Conservation (phyloP, 2,888 invertebrate genomes). For the Eurytoma californica region DNA sequence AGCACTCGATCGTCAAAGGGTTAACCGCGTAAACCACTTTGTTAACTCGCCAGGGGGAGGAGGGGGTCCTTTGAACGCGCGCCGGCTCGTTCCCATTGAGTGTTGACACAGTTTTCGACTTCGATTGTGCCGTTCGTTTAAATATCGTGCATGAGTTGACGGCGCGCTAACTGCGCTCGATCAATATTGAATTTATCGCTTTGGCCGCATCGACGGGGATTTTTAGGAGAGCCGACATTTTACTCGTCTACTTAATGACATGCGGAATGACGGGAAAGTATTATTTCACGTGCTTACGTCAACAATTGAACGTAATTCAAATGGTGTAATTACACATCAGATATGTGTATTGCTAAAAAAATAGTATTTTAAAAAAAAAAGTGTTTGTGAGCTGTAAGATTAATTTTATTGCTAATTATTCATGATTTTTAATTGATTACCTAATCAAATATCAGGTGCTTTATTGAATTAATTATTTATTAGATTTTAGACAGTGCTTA, state of each 20-base stretch:
- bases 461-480: background rate
- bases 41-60: background rate
- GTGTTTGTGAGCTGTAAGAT: too few relatives aligned
- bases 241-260: too few relatives aligned
- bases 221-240: too few relatives aligned
- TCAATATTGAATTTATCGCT: background rate
- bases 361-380: too few relatives aligned
- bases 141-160: background rate
- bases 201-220: background rate
- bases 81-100: background rate
- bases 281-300: too few relatives aligned
- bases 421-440: too few relatives aligned
- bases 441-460: background rate
- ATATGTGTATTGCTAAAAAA: too few relatives aligned
- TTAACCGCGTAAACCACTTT: conserved; percentile 14
- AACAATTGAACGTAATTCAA: too few relatives aligned
- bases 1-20: background rate
- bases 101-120: background rate
- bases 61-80: background rate
- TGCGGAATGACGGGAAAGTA: too few relatives aligned
- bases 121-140: too few relatives aligned
- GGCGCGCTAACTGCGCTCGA: background rate
- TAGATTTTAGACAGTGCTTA: background rate
- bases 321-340: too few relatives aligned
- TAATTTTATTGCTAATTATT: too few relatives aligned